Conservation (phyloP, 2,888 invertebrate species). For the Conomelus anceps region DNA sequence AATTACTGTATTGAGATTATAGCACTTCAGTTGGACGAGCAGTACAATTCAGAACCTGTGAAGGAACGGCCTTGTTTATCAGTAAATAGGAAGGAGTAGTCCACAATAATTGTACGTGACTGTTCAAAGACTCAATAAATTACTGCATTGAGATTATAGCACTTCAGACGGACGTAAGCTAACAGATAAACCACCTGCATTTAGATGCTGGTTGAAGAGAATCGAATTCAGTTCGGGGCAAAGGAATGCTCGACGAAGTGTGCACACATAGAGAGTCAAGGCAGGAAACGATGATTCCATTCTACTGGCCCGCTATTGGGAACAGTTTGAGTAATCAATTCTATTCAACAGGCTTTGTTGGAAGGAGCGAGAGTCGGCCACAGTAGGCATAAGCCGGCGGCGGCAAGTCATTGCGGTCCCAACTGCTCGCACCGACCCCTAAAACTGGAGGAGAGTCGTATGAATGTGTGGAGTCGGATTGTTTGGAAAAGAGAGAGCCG, state of each 20-base stretch:
- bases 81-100: no score
- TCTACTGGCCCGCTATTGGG: background rate
- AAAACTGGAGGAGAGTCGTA: background rate
- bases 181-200: background rate
- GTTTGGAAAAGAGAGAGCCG: background rate
- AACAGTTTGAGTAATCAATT: background rate
- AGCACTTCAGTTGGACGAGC: no score
- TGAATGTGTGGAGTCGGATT: background rate
- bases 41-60: no score
- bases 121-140: background rate
- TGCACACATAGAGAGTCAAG: background rate
- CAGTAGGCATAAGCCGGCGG: background rate
- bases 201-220: background rate
- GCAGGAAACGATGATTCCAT: background rate
- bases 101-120: no score
- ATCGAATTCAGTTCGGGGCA: background rate
- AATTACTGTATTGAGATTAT: no score
- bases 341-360: background rate
- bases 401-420: background rate
- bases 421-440: background rate
- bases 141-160: background rate
- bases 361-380: background rate
- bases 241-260: background rate
- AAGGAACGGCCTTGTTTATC: no score
- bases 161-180: background rate